Percentiles rank a stretch among this genome's conserved stretches.
These are phyloP conservation scores for Sebastes variabilis DNA, from an alignment of 2,797 vertebrate genomes.

Conservation along the genomic window DNA sequence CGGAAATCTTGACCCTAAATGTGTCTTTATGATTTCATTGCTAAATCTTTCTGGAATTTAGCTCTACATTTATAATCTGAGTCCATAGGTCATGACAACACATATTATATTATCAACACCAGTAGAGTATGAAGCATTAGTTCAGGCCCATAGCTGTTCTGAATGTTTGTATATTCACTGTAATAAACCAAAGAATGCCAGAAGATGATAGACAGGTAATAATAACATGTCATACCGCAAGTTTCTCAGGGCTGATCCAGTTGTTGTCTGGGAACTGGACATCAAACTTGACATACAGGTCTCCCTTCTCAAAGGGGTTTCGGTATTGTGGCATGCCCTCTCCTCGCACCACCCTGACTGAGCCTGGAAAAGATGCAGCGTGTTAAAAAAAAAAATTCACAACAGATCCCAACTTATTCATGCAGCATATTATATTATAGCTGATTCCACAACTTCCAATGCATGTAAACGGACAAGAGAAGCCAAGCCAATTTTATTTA, in stretches of 20 bases:
- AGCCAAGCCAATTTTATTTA: background rate
- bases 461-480: background rate
- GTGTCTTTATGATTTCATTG: background rate
- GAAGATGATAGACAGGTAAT: background rate
- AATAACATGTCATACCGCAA: conserved; percentile 80
- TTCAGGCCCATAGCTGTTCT: background rate
- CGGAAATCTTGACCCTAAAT: background rate
- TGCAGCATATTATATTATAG: background rate
- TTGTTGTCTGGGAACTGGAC: conserved; percentile 98
- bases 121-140: background rate
- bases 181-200: background rate
- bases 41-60: background rate
- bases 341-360: conserved; percentile 91
- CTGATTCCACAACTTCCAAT: background rate
- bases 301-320: conserved; percentile 98
- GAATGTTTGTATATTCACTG: background rate
- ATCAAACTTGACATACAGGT: conserved; percentile 96
- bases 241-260: conserved; percentile 97
- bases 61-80: background rate
- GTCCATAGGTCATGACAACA: background rate
- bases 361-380: conserved; percentile 77
- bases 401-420: background rate
- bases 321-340: conserved; percentile 99
- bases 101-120: background rate
- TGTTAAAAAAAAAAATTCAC: background rate